A percentile compares a stretch with the other conserved stretches of the same genome.
phyloP scores from a whole-genome alignment of 2,888 invertebrate species.

The Scelioninae gen. 1 region DNA sequence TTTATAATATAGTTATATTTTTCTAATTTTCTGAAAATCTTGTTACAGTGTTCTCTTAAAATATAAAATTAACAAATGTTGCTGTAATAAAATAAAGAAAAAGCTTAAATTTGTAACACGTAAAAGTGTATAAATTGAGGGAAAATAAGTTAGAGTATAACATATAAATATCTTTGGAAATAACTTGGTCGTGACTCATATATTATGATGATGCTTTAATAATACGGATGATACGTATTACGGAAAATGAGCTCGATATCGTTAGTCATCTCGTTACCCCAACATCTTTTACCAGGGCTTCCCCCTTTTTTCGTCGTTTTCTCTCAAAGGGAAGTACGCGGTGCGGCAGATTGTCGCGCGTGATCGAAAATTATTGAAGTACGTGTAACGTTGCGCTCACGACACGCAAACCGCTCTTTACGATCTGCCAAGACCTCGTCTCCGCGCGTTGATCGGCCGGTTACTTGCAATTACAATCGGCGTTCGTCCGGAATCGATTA shows the following conservation, averaged over 20 bases:
- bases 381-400: slow-evolving; percentile 72
- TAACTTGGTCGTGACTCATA: slow-evolving; percentile 56
- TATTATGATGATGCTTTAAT: slow-evolving; percentile 64
- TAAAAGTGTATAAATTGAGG: slow-evolving; percentile 26
- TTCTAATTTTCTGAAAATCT: too few relatives aligned
- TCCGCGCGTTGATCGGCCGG: slow-evolving; percentile 75
- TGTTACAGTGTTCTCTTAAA: too few relatives aligned
- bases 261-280: slow-evolving; percentile 68
- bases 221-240: slow-evolving; percentile 68
- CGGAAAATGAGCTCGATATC: slow-evolving; percentile 68
- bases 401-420: slow-evolving; percentile 77
- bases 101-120: neutral
- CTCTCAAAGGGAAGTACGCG: slow-evolving; percentile 29
- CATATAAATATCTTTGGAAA: slow-evolving; percentile 47
- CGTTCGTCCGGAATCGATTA: slow-evolving; percentile 78
- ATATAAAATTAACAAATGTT: too few relatives aligned
- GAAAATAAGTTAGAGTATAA: slow-evolving; percentile 48
- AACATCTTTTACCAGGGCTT: slow-evolving; percentile 26
- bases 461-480: slow-evolving; percentile 77
- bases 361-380: slow-evolving; percentile 71
- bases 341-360: slow-evolving; percentile 65
- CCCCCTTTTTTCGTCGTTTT: slow-evolving; percentile 39
- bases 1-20: too few relatives aligned
- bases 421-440: slow-evolving; percentile 77
- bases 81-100: neutral